Evolutionary conservation across 2,113 vertebrate genomes (phyloP).

Genomic region (Opisthocomus hoazin): DNA sequence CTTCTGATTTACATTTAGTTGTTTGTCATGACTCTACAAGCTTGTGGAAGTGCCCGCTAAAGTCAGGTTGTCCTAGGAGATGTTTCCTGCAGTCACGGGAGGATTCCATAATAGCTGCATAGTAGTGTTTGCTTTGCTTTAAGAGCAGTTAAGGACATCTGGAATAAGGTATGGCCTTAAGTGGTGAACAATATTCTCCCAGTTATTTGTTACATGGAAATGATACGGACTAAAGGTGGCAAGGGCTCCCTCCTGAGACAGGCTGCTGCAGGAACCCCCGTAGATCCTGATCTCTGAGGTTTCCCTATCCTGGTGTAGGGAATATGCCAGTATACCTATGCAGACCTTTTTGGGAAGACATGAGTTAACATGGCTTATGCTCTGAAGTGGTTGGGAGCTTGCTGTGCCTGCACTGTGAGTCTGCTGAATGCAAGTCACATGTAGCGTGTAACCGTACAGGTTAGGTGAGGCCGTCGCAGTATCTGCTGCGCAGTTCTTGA

Average conservation of each 20-base stretch:
- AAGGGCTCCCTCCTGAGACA: background rate
- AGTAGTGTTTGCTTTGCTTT: background rate
- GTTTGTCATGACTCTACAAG: background rate
- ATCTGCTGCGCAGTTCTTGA: background rate
- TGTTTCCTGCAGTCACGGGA: background rate
- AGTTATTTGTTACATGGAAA: background rate
- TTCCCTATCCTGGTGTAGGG: background rate
- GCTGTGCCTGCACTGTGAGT: background rate
- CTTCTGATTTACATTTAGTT: background rate
- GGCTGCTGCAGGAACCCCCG: background rate
- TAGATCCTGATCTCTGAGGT: background rate
- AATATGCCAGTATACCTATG: background rate
- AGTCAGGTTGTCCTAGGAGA: background rate
- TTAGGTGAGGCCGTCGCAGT: background rate
- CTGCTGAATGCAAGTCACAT: background rate
- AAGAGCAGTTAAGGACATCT: background rate
- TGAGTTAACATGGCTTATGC: background rate
- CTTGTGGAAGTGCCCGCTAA: background rate
- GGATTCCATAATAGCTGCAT: background rate
- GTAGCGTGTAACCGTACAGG: no score
- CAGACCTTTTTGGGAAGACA: background rate
- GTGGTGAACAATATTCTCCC: background rate
- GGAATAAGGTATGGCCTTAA: background rate
- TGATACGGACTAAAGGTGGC: background rate
- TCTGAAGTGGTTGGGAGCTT: background rate